Conservation (phyloP, 2,888 invertebrate species). For the Panopea generosa region DNA sequence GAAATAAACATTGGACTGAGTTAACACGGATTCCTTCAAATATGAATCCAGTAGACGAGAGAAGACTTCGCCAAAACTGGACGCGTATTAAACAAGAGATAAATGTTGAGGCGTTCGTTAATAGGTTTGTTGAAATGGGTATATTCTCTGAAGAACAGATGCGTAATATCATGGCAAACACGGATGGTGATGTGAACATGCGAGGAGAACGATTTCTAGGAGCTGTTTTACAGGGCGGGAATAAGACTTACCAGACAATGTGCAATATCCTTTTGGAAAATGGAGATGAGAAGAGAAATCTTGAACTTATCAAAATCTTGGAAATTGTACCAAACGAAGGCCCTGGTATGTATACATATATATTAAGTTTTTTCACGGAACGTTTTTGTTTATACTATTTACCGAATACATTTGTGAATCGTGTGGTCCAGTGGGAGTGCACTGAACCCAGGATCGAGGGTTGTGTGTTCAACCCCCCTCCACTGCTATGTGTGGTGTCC, state of each 20-base stretch:
- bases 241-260: constrained; percentile 62
- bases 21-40: no score
- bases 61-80: constrained; percentile 63
- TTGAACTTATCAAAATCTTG: constrained; percentile 34
- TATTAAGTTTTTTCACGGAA: no score
- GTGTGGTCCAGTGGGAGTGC: no score
- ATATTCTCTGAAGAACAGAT: constrained; percentile 51
- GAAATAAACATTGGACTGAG: no score
- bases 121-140: constrained; percentile 56
- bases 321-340: constrained; percentile 29
- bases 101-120: constrained; percentile 63
- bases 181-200: constrained; percentile 46
- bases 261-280: constrained; percentile 62
- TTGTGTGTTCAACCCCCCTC: no score
- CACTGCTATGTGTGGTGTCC: no score
- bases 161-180: constrained; percentile 50
- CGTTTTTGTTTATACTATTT: background rate
- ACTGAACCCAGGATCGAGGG: no score
- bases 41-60: constrained; percentile 63
- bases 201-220: constrained; percentile 67
- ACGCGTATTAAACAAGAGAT: constrained; percentile 64
- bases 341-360: constrained; percentile 11
- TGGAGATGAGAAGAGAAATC: constrained; percentile 50
- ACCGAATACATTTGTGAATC: background rate
- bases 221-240: constrained; percentile 59